Base-by-base conservation (phyloP, 2,888 invertebrate genomes). In the Trissonchulus latispiculum region DNA sequence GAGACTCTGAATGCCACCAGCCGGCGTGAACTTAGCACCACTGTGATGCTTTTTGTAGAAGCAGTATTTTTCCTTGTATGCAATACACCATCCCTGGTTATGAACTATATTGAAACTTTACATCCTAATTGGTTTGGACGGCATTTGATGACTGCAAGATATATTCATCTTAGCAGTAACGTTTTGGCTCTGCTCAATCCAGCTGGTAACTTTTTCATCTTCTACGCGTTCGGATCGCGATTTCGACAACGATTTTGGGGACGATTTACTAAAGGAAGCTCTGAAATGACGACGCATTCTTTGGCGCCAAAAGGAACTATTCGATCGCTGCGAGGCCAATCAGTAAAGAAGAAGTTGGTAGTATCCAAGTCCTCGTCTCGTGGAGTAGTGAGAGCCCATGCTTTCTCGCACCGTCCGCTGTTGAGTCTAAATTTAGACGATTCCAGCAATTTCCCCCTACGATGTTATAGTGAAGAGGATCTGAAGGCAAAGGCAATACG, bases 11-110 rank as follows among this genome's bases (percentile, higher is more conserved):
- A 33, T n/a, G 35, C 32, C 35, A 64, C 66, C 18, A 64, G 15
- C 28, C 31, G 32, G 8, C 66, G 66, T 33, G 66, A 64, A 64
- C 66, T 29, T 28, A 64, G 66, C 35, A 64, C 35, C 8, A 64
- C 66, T 32, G 66, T 64, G 35, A 64, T 64, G 66, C 66, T 64
- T 32, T 33, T 64, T 64, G 66, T 33, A 15, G 66, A 64, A n/a
- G 66, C 66, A n/a, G 28, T 64, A 18, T 29, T 64, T 32, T 64
- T 64, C 35, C 35, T 64, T 29, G 8, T 64, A 15, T 64, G 66
- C n/a, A 8, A 64, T 64, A 33, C 66, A n/a, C 31, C 35, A 33
- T 29, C 66, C 8, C 32, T 64, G 18, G 35, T 33, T 8, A 29
- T 64, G 66, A 64, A 64, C 35, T 64, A 64, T 64, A 64, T 64